Base-by-base conservation (phyloP, 2,113 vertebrate genomes). In the Macquaria australasica region DNA sequence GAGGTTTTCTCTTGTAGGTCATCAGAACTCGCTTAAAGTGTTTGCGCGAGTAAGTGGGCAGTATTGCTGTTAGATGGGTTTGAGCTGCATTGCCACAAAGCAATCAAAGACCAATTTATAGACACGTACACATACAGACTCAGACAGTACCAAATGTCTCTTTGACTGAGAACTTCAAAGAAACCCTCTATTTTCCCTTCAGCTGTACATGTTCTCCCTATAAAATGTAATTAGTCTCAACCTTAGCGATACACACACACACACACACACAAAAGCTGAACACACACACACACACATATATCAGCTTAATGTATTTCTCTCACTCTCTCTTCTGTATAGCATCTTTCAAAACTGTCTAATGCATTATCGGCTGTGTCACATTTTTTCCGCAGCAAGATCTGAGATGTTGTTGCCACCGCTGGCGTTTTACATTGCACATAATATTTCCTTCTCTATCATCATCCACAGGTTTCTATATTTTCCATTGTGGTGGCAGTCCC, bases 361-460 rank as follows among this genome's bases (percentile, higher is more conserved):
- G 9, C 45, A 25, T 77, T 39, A 64, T 68, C 59, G 62, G 18
- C 53, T 76, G 50, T 81, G 79, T 64, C 31, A 83, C 45, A 67
- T 87, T 39, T n/a, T 31, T 76, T 58, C 53, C 23, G 11, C 79
- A 31, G 55, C 39, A n/a, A 74, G 34, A 88, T 78, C 66, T 69
- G 50, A 74, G 2, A 68, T 78, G 62, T 83, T 81, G 56, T 73
- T 71, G 60, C 63, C 58, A 75, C 79, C 50, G 43, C 62, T 45
- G 75, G 83, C 60, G 73, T 77, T 86, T 86, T 39, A 64, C 59
- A 50, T 41, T 55, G 39, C 75, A 43, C 41, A 31, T 56, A 80
- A 62, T 75, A 77, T 84, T 90, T 87, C 82, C 31, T 51, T 63
- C 67, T 69, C 39, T 67, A 87, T 87, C 80, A 70, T 84, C 86